Evolutionary conservation across 53 echinoderm and acorn worm genomes (phyloP).

Genomic region (Holothuria scabra): DNA sequence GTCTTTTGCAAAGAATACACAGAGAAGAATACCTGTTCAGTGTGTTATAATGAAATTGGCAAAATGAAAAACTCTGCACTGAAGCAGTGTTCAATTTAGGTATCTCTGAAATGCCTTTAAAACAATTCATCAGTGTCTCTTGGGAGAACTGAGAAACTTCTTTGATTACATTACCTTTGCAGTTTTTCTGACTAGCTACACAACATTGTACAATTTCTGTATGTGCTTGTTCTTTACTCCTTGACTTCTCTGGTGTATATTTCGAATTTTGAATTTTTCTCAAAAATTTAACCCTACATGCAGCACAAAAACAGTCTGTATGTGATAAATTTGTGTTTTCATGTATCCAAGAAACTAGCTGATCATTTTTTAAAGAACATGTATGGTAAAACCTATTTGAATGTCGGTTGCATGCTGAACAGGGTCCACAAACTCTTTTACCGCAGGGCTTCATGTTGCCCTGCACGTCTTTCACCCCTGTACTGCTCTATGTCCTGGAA

Average conservation of each 20-base stretch:
- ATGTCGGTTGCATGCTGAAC: neutral
- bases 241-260: conserved; percentile 49
- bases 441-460: neutral
- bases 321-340: conserved; percentile 6
- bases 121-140: too few relatives aligned
- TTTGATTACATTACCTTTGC: neutral
- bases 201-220: neutral
- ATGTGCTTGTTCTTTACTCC: conserved; percentile 35
- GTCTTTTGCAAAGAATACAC: too few relatives aligned
- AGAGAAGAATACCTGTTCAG: too few relatives aligned
- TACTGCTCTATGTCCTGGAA: neutral
- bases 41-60: too few relatives aligned
- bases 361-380: neutral
- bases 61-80: too few relatives aligned
- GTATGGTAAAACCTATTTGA: neutral
- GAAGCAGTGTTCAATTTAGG: too few relatives aligned
- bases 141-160: too few relatives aligned
- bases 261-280: too few relatives aligned
- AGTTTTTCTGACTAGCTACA: neutral
- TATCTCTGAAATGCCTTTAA: too few relatives aligned
- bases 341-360: neutral
- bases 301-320: too few relatives aligned
- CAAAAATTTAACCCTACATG: too few relatives aligned
- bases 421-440: too few relatives aligned
- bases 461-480: conserved; percentile 2